phyloP scores from a whole-genome alignment of 1,140 invertebrate genomes.

The Zaprionus camerounensis region DNA sequence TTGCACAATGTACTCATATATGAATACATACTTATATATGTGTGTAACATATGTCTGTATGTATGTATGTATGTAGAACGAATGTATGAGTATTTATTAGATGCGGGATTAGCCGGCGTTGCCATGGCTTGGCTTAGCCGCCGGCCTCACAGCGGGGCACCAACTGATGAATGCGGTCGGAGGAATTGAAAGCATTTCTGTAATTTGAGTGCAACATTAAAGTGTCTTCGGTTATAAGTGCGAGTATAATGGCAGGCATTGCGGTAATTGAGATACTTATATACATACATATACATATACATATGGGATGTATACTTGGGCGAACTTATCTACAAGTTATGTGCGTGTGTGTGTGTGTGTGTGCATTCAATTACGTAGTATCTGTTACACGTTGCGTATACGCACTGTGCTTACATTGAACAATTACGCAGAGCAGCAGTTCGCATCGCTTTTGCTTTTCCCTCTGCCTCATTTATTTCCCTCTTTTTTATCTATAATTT shows the following conservation, averaged over 20 bases:
- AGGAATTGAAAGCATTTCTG: slow-evolving; percentile 51
- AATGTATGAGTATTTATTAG: slow-evolving; percentile 67
- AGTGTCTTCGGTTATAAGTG: slow-evolving; percentile 29
- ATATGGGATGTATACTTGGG: not conserved
- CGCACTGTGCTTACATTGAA: slow-evolving; percentile 44
- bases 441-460: slow-evolving; percentile 9
- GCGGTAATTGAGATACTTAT: slow-evolving; percentile 37
- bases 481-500: not conserved
- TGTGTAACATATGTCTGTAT: not conserved
- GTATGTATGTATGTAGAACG: slow-evolving; percentile 11
- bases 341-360: not conserved
- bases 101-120: slow-evolving; percentile 60
- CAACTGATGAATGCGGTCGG: slow-evolving; percentile 10
- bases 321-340: not conserved
- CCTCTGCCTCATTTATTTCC: not conserved
- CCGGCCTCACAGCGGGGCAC: not conserved
- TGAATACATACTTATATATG: slow-evolving; percentile 12
- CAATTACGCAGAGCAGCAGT: not conserved
- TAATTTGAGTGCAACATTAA: slow-evolving; percentile 53
- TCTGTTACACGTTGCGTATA: slow-evolving; percentile 49
- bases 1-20: slow-evolving; percentile 54
- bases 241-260: slow-evolving; percentile 39
- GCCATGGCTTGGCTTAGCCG: slow-evolving; percentile 25
- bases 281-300: not conserved
- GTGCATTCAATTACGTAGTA: slow-evolving; percentile 7